Conservation (phyloP, 2,113 vertebrate genomes). For the Ceuthmochares aereus region DNA sequence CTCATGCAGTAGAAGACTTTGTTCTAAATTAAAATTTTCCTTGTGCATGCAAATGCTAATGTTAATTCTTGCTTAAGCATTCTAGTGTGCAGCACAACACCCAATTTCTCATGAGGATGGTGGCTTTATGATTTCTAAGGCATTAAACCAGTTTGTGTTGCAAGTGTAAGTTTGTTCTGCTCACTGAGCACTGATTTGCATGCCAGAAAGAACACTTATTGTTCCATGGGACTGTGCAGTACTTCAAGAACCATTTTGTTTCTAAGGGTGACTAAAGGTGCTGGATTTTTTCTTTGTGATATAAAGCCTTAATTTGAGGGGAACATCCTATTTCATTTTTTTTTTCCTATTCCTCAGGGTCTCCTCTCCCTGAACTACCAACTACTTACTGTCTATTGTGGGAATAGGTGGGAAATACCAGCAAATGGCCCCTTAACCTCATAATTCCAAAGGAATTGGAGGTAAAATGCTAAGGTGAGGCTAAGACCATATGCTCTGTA, state of each 20-base stretch:
- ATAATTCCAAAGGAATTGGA: not conserved
- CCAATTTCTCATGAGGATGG: constrained; percentile 43
- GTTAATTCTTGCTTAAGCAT: constrained; percentile 5
- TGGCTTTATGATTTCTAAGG: constrained; percentile 65
- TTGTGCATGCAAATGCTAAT: constrained; percentile 5
- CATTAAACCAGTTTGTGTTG: constrained; percentile 65
- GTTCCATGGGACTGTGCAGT: not conserved
- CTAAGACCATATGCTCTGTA: not conserved
- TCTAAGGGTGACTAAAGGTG: not conserved
- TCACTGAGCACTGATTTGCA: constrained; percentile 28
- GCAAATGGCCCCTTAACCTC: not conserved
- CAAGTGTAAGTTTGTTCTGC: constrained; percentile 49
- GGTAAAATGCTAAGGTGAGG: not conserved
- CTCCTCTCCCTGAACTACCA: not conserved
- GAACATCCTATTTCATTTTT: not conserved
- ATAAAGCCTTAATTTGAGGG: not conserved
- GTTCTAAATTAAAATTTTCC: constrained; percentile 25
- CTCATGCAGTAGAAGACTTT: not conserved
- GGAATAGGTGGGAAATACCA: not conserved
- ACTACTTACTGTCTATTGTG: not conserved
- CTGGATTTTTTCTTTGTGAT: not conserved
- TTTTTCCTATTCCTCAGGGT: not conserved
- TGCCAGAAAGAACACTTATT: constrained; percentile 10
- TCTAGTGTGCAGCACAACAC: constrained; percentile 41
- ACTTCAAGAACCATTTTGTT: not conserved